These are phyloP conservation scores for Ischnura elegans DNA, from an alignment of 2,888 invertebrate species.

Conservation along the genomic window DNA sequence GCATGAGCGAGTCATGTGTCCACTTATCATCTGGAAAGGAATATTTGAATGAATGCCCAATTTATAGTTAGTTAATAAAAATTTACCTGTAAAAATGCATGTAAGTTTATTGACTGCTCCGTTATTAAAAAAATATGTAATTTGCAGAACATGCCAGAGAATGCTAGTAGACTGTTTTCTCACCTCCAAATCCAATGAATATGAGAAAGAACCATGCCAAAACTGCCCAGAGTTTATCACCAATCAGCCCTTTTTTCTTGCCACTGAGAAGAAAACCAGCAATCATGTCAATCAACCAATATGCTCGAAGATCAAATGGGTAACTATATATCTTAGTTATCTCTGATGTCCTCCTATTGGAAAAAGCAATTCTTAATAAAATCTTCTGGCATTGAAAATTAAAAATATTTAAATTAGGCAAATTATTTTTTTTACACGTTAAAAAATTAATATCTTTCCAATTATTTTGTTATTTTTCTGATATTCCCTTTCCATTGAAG, in stretches of 20 bases:
- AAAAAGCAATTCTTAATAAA: not conserved
- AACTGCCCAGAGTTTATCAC: not conserved
- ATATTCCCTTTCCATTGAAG: too few relatives aligned
- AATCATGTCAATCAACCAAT: conserved; percentile 38
- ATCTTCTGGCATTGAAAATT: not conserved
- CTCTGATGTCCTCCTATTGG: not conserved
- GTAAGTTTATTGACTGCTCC: not conserved
- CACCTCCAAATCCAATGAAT: not conserved
- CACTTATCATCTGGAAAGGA: not conserved
- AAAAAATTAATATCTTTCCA: not conserved
- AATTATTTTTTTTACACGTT: not conserved
- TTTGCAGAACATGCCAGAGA: too few relatives aligned
- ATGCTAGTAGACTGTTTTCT: not conserved
- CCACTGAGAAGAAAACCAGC: conserved; percentile 23
- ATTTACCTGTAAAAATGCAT: not conserved
- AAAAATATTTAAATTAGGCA: not conserved
- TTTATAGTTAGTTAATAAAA: not conserved
- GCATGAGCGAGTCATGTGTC: not conserved
- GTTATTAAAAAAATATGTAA: too few relatives aligned
- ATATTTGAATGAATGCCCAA: not conserved
- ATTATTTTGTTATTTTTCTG: too few relatives aligned
- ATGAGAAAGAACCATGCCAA: not conserved
- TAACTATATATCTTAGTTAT: conserved; percentile 3
- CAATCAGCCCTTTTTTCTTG: not conserved
- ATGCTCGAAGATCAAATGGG: conserved; percentile 29